Conservation (phyloP, 2,113 vertebrate species). For the Mesembrinibis cayennensis region DNA sequence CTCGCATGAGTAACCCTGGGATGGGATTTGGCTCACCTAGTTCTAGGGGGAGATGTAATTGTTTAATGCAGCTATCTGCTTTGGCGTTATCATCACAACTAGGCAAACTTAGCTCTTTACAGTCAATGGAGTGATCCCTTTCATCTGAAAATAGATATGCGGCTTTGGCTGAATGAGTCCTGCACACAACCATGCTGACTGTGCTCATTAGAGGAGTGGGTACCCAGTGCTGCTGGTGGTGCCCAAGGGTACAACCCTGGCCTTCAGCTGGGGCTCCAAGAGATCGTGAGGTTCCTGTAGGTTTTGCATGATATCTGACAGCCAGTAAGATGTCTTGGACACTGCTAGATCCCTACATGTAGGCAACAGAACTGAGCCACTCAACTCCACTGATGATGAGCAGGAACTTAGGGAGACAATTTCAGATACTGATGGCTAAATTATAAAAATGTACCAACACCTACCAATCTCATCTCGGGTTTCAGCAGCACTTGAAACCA, state of each 20-base stretch:
- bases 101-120: neutral
- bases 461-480: neutral
- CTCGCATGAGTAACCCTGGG: accelerated
- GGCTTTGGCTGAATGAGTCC: neutral
- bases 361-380: neutral
- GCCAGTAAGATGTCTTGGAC: neutral
- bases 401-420: neutral
- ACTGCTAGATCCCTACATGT: neutral
- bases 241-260: neutral
- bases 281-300: neutral
- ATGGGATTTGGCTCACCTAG: neutral
- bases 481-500: neutral
- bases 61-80: neutral
- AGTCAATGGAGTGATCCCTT: neutral
- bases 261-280: neutral
- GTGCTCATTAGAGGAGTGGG: neutral
- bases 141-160: neutral
- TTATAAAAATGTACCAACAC: neutral
- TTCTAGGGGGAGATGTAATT: neutral
- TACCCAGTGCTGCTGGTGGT: neutral
- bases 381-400: neutral
- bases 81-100: neutral
- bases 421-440: neutral
- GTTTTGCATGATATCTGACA: neutral
- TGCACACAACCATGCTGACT: neutral